These are phyloP conservation scores for Catharus ustulatus DNA, from an alignment of 2,797 vertebrate species.

Conservation along the genomic window DNA sequence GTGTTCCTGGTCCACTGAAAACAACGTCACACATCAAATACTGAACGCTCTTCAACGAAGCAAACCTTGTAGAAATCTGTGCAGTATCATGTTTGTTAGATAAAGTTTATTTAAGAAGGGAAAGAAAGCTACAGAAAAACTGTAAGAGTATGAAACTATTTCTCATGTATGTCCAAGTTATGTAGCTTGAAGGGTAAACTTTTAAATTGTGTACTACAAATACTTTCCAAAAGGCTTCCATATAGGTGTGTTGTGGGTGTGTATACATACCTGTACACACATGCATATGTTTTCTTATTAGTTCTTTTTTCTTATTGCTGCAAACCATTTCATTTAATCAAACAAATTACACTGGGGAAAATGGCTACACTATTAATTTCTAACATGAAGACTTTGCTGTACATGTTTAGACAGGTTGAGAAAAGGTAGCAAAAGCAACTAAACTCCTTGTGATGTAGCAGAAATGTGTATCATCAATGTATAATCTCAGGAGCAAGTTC, in stretches of 20 bases:
- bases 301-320: neutral
- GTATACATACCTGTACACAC: neutral
- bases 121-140: neutral
- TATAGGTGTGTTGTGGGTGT: neutral
- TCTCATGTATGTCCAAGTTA: neutral
- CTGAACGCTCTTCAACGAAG: neutral
- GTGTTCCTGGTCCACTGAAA: conserved; percentile 92
- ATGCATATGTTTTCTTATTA: neutral
- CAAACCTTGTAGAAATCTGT: neutral
- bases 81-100: neutral
- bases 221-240: neutral
- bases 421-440: neutral
- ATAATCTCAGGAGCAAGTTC: neutral
- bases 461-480: neutral
- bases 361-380: neutral
- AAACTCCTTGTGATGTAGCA: neutral
- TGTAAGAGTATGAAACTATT: neutral
- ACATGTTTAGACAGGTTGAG: neutral
- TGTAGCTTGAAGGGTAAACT: neutral
- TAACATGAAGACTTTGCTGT: neutral
- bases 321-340: neutral
- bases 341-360: neutral
- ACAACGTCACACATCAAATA: neutral
- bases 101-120: neutral
- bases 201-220: neutral